Evolutionary conservation across 2,113 vertebrate genomes (phyloP), one percentile per base, ranked within the genome.

Genomic region (Psittacula cyanocephala): DNA sequence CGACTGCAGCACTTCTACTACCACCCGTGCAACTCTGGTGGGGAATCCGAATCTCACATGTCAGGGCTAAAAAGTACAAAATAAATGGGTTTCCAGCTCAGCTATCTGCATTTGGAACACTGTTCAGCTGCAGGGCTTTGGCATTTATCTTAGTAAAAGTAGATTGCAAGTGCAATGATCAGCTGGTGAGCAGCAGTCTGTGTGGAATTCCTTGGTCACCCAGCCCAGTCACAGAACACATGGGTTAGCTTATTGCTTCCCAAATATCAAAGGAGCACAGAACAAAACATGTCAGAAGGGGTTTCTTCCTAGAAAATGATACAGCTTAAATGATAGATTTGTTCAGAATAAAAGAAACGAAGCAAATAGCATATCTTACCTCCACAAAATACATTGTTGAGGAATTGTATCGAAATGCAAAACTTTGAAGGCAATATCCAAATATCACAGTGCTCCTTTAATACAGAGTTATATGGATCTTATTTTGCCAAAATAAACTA

Each of bases 401-500:
- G 28, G 68, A 88, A 68, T 10, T 94, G 17, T 75, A 83, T 33
- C 76, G 20, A 75, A 96, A 87, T 49, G 60, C 60, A 77, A 44
- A 44, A 47, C 79, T 88, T 28, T 71, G 81, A 85, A 94, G 75
- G 55, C 17, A 93, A 72, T 50, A 85, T 17, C 64, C 68, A 83
- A 86, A 46, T 25, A 77, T 63, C 39, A 86, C 19, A 77, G 72
- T n/a, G 47, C 18, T 91, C 11, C 81, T 77, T 78, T 83, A 74
- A 88, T 80, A 70, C 20, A 83, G 25, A 94, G 18, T 22, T 81
- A 55, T 50, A 70, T n/a, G 35, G 39, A 82, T 64, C 71, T 78
- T 89, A 80, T 83, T 90, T 90, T 93, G 71, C 50, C 83, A 82
- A 86, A 95, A 67, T 55, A 85, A 89, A 49, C 28, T 50, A 76